Percentiles rank a stretch among this genome's conserved stretches.
phyloP scores from a whole-genome alignment of 2,888 invertebrate species.

The Azorinus chamasolen region DNA sequence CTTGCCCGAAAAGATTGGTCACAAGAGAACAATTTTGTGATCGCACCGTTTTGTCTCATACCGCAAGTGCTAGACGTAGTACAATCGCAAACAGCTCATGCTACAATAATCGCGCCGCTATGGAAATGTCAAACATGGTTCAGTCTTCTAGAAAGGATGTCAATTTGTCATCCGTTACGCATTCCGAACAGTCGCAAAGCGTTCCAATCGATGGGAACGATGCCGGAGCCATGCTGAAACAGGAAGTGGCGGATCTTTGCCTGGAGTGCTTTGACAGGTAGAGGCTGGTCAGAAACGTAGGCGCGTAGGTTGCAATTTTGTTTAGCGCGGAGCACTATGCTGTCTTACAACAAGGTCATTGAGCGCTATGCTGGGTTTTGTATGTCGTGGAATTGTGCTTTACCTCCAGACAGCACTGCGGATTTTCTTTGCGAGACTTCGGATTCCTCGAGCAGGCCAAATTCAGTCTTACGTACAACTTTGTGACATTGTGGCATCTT shows the following conservation, averaged over 20 bases:
- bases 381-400: neutral
- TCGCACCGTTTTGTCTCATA: conserved; percentile 38
- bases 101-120: conserved; percentile 30
- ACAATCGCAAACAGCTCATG: conserved; percentile 8
- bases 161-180: conserved; percentile 7
- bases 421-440: conserved; percentile 1
- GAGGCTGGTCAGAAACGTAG: conserved; percentile 1
- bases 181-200: conserved; percentile 3
- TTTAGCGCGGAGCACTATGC: conserved; percentile 1
- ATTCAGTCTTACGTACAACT: neutral
- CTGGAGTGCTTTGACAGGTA: neutral
- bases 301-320: neutral
- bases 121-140: conserved; percentile 38
- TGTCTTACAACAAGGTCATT: conserved; percentile 11
- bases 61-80: conserved; percentile 21
- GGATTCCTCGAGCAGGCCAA: conserved; percentile 4
- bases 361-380: neutral
- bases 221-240: conserved; percentile 5
- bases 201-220: conserved; percentile 13
- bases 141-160: conserved; percentile 1
- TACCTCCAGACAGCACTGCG: neutral
- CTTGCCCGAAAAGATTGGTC: conserved; percentile 36
- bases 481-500: neutral
- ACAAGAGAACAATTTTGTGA: conserved; percentile 44
- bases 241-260: neutral